Percentiles rank a stretch among this genome's conserved stretches.
phyloP scores from a whole-genome alignment of 1,140 invertebrate species.

The Sarcophaga peregrina region DNA sequence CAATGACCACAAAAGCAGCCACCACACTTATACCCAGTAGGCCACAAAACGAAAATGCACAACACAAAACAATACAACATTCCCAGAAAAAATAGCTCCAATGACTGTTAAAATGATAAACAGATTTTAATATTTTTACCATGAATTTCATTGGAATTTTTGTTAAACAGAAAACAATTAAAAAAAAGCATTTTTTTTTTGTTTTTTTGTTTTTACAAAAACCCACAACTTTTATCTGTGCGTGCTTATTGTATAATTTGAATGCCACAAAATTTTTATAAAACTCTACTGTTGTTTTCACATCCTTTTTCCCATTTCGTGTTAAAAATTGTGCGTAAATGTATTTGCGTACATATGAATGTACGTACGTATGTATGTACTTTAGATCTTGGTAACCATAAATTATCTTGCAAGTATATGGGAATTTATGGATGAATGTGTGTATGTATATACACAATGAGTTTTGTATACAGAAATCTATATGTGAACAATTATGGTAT shows the following conservation, averaged over 20 bases:
- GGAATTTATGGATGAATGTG: not conserved
- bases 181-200: not conserved
- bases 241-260: too few species aligned
- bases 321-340: not conserved
- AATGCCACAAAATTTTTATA: not conserved
- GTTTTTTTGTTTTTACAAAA: not conserved
- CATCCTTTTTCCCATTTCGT: not conserved
- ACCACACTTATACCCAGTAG: not conserved
- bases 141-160: not conserved
- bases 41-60: too few species aligned
- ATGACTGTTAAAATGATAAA: slow-evolving; percentile 11
- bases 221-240: not conserved
- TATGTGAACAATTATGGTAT: not conserved
- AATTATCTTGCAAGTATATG: slow-evolving; percentile 6
- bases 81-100: not conserved
- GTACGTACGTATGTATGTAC: not conserved
- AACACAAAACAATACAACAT: not conserved
- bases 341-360: not conserved
- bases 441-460: not conserved
- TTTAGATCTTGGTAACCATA: not conserved
- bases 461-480: not conserved
- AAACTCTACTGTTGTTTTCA: not conserved
- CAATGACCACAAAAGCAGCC: not conserved
- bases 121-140: not conserved
- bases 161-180: not conserved